Percentiles rank a stretch among this genome's conserved stretches.
phyloP scores from a whole-genome alignment of 92 coral and sea anemone genomes.

The Galaxea fascicularis region DNA sequence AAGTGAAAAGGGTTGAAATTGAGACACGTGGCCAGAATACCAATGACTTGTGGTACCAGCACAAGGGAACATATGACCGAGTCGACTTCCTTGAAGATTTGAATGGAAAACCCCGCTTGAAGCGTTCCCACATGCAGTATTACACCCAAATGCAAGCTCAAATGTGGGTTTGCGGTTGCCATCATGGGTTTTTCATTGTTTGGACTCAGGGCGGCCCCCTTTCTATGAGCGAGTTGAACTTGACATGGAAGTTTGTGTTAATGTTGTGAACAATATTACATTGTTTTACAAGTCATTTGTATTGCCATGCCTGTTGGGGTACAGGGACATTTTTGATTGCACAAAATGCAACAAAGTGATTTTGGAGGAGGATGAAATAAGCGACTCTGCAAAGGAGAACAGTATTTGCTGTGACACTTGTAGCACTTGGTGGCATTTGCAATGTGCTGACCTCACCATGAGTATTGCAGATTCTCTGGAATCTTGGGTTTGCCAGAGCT shows the following conservation, averaged over 20 bases:
- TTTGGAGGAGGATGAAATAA: constrained; percentile 65
- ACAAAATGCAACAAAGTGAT: constrained; percentile 62
- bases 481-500: constrained; percentile 59
- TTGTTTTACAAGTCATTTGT: constrained; percentile 70
- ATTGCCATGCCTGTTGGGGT: constrained; percentile 70
- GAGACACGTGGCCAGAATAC: constrained; percentile 66
- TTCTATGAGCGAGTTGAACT: constrained; percentile 63
- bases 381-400: constrained; percentile 55
- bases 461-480: constrained; percentile 54
- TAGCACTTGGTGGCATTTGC: constrained; percentile 70
- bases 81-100: constrained; percentile 65
- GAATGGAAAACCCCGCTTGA: constrained; percentile 70
- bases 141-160: constrained; percentile 72
- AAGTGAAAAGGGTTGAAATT: constrained; percentile 39
- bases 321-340: constrained; percentile 71
- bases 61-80: constrained; percentile 37
- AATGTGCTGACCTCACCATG: constrained; percentile 52
- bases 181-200: constrained; percentile 62
- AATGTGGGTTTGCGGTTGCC: constrained; percentile 67
- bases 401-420: constrained; percentile 67
- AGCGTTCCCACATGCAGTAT: constrained; percentile 68
- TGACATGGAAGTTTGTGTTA: constrained; percentile 43
- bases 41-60: constrained; percentile 60
- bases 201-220: constrained; percentile 56
- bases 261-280: constrained; percentile 61